phyloP scores from a whole-genome alignment of 2,113 vertebrate species.

The Dolichotis patagonum region DNA sequence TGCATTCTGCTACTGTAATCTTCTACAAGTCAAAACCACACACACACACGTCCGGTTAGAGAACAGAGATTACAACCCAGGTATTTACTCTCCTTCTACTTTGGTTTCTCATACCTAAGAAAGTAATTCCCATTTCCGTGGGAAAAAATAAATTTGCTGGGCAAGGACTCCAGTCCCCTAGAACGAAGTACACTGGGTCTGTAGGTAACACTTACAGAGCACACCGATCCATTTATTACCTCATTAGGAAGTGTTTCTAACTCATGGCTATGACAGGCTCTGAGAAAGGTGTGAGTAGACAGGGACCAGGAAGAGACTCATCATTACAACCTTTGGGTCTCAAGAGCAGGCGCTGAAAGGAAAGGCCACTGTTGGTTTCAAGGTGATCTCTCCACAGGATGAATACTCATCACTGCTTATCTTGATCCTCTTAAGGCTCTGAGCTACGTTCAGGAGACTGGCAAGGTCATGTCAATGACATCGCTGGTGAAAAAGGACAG shows the following conservation, averaged over 20 bases:
- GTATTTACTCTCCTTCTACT: not conserved
- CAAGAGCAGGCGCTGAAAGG: not conserved
- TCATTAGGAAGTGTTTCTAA: not conserved
- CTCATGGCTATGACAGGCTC: not conserved
- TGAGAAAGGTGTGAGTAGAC: not conserved
- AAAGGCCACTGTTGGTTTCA: not conserved
- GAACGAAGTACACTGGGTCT: not conserved
- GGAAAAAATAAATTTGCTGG: not conserved
- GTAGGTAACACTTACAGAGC: not conserved
- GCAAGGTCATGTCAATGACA: not conserved
- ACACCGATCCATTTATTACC: too few species aligned
- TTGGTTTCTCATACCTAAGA: not conserved
- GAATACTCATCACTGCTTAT: not conserved
- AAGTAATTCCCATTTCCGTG: not conserved
- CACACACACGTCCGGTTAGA: slow-evolving; percentile 70
- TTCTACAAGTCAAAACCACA: slow-evolving; percentile 91
- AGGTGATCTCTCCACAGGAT: not conserved
- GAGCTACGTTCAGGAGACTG: not conserved
- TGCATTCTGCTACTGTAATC: slow-evolving; percentile 99
- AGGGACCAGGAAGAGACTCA: not conserved
- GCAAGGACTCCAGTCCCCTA: not conserved
- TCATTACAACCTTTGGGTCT: not conserved
- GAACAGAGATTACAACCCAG: not conserved
- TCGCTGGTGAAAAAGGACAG: not conserved
- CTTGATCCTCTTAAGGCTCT: not conserved